These are phyloP conservation scores for Lithobius niger DNA, from an alignment of 1,140 invertebrate species.

Conservation along the genomic window DNA sequence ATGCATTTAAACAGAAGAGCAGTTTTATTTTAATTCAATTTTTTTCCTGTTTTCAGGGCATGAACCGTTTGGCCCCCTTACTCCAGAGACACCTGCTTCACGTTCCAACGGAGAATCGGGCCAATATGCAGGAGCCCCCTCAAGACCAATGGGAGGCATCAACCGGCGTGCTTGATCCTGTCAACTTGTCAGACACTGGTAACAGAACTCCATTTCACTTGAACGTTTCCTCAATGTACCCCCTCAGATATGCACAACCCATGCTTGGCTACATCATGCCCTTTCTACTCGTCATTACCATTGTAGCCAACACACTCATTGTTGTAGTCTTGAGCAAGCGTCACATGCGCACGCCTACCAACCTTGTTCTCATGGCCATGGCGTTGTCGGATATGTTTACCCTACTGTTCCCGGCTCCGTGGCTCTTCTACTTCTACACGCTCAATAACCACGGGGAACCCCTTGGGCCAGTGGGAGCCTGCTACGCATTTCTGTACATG, in stretches of 20 bases:
- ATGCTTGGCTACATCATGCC: slow-evolving; percentile 65
- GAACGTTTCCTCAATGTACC: slow-evolving; percentile 20
- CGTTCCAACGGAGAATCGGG: no score
- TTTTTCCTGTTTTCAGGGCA: no score
- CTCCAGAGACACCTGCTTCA: no score
- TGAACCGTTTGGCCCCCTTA: no score
- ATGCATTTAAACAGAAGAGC: no score
- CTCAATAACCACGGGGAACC: slow-evolving; percentile 70
- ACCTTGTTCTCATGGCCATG: slow-evolving; percentile 60
- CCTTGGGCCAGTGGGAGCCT: slow-evolving; percentile 51
- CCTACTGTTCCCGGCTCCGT: slow-evolving; percentile 70
- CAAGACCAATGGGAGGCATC: no score
- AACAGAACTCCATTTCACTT: no score
- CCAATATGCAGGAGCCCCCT: no score
- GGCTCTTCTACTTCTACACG: slow-evolving; percentile 80
- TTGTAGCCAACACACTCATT: slow-evolving; percentile 80
- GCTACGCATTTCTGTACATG: slow-evolving; percentile 63
- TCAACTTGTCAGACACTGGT: no score
- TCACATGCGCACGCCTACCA: slow-evolving; percentile 53
- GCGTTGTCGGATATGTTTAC: slow-evolving; percentile 86
- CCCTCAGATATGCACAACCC: slow-evolving; percentile 46
- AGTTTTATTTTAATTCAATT: no score
- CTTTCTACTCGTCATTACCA: slow-evolving; percentile 68
- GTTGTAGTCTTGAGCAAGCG: slow-evolving; percentile 49
- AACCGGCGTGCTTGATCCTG: no score